Evolutionary conservation across 2,113 vertebrate genomes (phyloP), one percentile per base, ranked within the genome.

Genomic region (Saimiri boliviensis): DNA sequence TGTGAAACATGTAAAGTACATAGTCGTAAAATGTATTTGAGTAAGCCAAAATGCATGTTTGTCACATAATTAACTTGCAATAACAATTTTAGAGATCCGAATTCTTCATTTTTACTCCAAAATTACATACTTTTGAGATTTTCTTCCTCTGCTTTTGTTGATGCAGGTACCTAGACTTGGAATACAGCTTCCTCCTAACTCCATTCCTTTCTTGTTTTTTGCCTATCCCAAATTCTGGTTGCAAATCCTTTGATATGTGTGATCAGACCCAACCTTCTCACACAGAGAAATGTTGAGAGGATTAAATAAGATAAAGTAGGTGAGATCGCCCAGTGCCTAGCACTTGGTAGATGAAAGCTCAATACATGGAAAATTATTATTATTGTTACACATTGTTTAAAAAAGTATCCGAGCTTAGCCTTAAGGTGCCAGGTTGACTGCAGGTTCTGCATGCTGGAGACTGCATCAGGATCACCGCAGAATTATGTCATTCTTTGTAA

Each of bases 21-120:
- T 37, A 83, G 63, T 89, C 42, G n/a, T 54, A 58, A 93, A 91
- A 84, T 83, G 23, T 40, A 89, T 40, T 68, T 87, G 60, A 68
- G 25, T 76, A 37, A 76, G 27, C 37, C 23, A 80, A 83, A 79
- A 77, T 37, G 21, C 27, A 45, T 17, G 5, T 37, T 52, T 91
- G 11, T 60, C 8, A 40, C 83, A 32, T 45, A 90, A 63, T 82
- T 85, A 63, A 45, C 11, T 96, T 56, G 93, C 56, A 52, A 84
- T 70, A 49, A 73, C 35, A 74, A 25, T 83, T 95, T 73, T 54
- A 27, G 19, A 73, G 6, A 60, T 70, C 32, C 3, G 54, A 52
- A 42, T 89, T 9, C 20, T 89, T 68, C 49, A n/a, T 68, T 63
- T 63, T 63, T 45, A 77, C 32, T 73, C 54, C 56, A 23, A 84